Evolutionary conservation across 2,888 invertebrate genomes (phyloP).

Genomic region (Polyommatus icarus): DNA sequence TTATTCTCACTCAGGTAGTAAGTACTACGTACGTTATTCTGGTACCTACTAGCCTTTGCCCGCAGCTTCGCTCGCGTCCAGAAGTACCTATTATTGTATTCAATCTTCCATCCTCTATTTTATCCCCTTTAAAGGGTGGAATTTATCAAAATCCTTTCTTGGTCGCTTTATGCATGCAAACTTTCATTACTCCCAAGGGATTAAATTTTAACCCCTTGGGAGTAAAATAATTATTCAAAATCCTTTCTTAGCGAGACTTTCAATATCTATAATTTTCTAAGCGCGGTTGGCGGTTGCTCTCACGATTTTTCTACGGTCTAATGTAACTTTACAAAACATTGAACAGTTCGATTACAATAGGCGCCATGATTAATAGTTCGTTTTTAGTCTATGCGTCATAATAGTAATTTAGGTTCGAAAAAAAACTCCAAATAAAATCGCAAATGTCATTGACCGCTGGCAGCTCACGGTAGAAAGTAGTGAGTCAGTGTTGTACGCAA

Average conservation of each 20-base stretch:
- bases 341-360: background rate
- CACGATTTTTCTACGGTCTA: background rate
- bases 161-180: too few relatives aligned
- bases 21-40: too few relatives aligned
- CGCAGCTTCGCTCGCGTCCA: too few relatives aligned
- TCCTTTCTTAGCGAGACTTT: background rate
- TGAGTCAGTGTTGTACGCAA: constrained; percentile 47
- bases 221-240: too few relatives aligned
- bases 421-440: constrained; percentile 46
- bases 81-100: too few relatives aligned
- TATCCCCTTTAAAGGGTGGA: too few relatives aligned
- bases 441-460: constrained; percentile 57
- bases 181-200: too few relatives aligned
- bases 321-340: background rate
- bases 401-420: constrained; percentile 17
- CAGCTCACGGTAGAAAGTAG: constrained; percentile 50
- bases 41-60: too few relatives aligned
- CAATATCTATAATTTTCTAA: background rate
- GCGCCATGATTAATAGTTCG: background rate
- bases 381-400: constrained; percentile 15
- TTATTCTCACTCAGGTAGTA: too few relatives aligned
- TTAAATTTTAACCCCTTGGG: too few relatives aligned
- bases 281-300: background rate
- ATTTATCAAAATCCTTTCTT: too few relatives aligned
- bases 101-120: too few relatives aligned